Percentiles rank a stretch among this genome's conserved stretches.
Conservation (phyloP, 2,797 vertebrate genomes). For the Silurus lanzhouensis region DNA sequence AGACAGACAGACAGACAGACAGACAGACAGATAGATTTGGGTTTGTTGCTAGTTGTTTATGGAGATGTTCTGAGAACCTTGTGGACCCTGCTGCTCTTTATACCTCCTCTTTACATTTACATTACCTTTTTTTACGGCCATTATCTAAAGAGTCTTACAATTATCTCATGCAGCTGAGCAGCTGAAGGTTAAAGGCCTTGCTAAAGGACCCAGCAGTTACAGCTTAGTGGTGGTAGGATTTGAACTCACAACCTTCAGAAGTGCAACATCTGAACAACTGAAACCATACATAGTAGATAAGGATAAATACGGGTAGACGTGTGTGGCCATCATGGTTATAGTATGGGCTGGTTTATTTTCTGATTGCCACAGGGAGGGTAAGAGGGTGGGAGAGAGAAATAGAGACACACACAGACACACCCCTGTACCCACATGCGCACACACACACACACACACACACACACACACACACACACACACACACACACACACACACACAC, state of each 20-base stretch:
- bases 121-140: no score
- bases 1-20: no score
- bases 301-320: neutral
- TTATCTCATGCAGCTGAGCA: no score
- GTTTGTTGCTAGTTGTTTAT: neutral
- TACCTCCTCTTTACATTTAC: neutral
- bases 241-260: no score
- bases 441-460: constrained; percentile 9
- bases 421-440: neutral
- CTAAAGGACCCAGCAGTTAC: no score
- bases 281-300: neutral
- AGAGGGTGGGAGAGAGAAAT: neutral
- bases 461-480: neutral
- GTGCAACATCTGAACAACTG: no score
- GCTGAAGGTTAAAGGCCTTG: no score
- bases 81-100: neutral
- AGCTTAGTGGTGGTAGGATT: no score
- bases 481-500: neutral
- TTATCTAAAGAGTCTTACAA: no score
- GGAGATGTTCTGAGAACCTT: neutral
- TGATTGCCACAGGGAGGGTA: neutral
- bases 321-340: neutral
- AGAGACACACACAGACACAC: neutral
- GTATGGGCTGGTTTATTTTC: neutral
- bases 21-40: no score